A percentile compares a stretch with the other conserved stretches of the same genome.
phyloP scores from a whole-genome alignment of 2,888 invertebrate genomes.

The Leistus spinibarbis region DNA sequence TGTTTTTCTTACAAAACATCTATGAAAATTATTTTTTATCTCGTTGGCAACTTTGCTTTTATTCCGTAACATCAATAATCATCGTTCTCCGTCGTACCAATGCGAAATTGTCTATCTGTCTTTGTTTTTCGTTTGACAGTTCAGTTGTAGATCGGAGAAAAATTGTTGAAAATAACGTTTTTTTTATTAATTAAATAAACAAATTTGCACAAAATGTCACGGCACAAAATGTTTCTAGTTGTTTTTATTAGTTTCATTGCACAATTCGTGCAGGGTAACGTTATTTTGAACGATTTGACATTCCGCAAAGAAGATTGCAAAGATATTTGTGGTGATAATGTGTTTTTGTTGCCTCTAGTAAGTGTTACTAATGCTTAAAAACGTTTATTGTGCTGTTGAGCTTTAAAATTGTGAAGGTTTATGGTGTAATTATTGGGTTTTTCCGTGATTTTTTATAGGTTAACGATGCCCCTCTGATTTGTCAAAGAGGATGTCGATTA shows the following conservation, averaged over 20 bases:
- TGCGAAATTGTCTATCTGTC: background rate
- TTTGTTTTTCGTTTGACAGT: background rate
- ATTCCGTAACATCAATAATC: background rate
- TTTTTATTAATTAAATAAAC: background rate
- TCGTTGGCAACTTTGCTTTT: background rate
- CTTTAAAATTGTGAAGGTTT: background rate
- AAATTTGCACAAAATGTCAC: slow-evolving; percentile 45
- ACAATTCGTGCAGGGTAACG: background rate
- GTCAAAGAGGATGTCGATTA: slow-evolving; percentile 52
- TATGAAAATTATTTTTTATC: too few relatives aligned
- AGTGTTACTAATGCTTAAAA: background rate
- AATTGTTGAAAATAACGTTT: background rate
- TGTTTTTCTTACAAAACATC: too few relatives aligned
- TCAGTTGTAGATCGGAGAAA: background rate
- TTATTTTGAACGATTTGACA: slow-evolving; percentile 1
- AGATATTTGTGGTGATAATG: slow-evolving; percentile 25
- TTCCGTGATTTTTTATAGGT: slow-evolving; percentile 44
- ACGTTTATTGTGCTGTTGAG: background rate
- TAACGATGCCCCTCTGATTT: slow-evolving; percentile 49
- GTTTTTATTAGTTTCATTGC: slow-evolving; percentile 12
- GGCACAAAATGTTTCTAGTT: slow-evolving; percentile 46
- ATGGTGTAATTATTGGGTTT: background rate
- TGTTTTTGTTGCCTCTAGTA: slow-evolving; percentile 25
- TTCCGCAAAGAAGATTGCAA: slow-evolving; percentile 19
- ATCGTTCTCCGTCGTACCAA: background rate